Percentiles rank a stretch among this genome's conserved stretches.
Conservation (phyloP, 2,113 vertebrate species). For the Labeo catla region DNA sequence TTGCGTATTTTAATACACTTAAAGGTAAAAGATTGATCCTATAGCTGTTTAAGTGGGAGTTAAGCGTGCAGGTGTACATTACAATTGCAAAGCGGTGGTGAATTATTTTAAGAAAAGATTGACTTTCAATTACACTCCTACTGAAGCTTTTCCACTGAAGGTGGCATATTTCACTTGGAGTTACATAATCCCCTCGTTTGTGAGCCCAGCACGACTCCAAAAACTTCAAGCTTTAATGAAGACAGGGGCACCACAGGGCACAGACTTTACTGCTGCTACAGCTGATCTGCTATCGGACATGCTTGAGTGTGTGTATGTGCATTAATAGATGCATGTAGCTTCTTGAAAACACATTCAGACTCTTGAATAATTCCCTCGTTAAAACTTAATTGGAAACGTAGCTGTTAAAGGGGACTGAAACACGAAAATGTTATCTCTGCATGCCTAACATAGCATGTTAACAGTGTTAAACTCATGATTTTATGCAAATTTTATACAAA, state of each 20-base stretch:
- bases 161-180: slow-evolving; percentile 11
- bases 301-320: neutral
- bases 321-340: neutral
- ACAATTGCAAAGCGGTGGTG: neutral
- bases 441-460: neutral
- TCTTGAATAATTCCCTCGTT: neutral
- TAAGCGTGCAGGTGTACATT: slow-evolving; percentile 1
- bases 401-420: neutral
- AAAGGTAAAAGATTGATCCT: neutral
- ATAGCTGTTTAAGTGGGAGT: neutral
- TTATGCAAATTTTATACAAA: neutral
- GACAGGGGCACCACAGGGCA: neutral
- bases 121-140: slow-evolving; percentile 20
- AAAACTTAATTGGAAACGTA: neutral
- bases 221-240: slow-evolving; percentile 28
- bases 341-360: neutral
- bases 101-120: slow-evolving; percentile 15
- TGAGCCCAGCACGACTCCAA: neutral
- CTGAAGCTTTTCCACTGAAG: neutral
- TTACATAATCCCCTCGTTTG: slow-evolving; percentile 28
- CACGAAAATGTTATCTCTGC: neutral
- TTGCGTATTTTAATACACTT: neutral
- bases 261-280: neutral
- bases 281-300: slow-evolving; percentile 1
- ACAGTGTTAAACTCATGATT: neutral